Evolutionary conservation across 2,888 invertebrate genomes (phyloP).

Genomic region (Plagodis pulveraria): DNA sequence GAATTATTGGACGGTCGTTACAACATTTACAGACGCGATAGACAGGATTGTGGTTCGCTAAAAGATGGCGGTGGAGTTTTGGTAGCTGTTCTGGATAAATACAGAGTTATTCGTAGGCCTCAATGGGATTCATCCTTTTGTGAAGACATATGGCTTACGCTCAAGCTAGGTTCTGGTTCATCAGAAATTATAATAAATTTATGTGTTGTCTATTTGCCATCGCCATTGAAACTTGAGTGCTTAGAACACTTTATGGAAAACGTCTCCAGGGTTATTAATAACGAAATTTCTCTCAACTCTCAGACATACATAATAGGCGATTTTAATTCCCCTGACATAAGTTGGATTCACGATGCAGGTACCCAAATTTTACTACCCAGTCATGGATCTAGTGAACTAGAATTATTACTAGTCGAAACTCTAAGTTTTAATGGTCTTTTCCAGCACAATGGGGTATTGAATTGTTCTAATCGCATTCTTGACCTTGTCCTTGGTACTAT

Average conservation of each 20-base stretch:
- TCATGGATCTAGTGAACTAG: not conserved
- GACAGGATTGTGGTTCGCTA: not conserved
- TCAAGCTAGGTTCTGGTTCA: not conserved
- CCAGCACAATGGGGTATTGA: not conserved
- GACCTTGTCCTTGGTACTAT: not conserved
- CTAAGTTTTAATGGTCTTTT: not conserved
- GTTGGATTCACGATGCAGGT: not conserved
- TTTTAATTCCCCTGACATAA: not conserved
- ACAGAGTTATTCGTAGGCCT: not conserved
- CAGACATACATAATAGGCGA: not conserved
- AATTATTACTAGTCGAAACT: not conserved
- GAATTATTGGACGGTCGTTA: conserved; percentile 1
- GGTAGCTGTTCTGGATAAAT: not conserved
- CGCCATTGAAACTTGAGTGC: not conserved
- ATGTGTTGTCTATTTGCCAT: not conserved
- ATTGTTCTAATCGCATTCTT: not conserved
- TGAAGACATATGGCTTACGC: conserved; percentile 1
- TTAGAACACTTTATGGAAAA: not conserved
- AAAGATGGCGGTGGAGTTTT: conserved; percentile 2
- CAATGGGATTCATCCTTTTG: conserved; percentile 2
- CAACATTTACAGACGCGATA: conserved; percentile 1
- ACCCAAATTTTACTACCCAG: not conserved
- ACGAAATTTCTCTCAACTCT: not conserved
- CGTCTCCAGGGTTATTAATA: not conserved
- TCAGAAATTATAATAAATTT: not conserved